A percentile compares a stretch with the other conserved stretches of the same genome.
Conservation (phyloP, 2,888 invertebrate species). For the Ectemnius lituratus region DNA sequence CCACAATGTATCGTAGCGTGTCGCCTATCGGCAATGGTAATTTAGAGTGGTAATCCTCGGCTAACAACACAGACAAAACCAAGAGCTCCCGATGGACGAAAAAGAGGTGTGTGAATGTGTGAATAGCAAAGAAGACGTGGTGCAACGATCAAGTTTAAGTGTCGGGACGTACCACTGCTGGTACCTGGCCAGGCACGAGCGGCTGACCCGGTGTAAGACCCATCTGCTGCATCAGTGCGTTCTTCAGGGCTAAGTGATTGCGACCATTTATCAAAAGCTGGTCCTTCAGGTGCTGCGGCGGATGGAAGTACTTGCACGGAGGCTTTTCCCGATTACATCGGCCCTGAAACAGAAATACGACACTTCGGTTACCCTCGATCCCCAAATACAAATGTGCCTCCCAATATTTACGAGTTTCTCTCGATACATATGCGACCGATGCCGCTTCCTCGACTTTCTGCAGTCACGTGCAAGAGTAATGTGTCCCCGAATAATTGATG, state of each 20-base stretch:
- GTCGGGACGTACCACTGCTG: slow-evolving; percentile 89
- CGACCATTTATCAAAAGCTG: slow-evolving; percentile 99
- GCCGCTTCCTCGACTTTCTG: neutral
- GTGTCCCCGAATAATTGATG: slow-evolving; percentile 2
- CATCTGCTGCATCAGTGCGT: slow-evolving; percentile 98
- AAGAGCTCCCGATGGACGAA: slow-evolving; percentile 59
- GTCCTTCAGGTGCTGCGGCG: slow-evolving; percentile 99
- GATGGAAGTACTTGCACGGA: slow-evolving; percentile 99
- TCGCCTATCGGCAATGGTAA: slow-evolving; percentile 51
- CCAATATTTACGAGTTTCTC: neutral
- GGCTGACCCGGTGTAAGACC: slow-evolving; percentile 94
- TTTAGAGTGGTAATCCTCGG: slow-evolving; percentile 59
- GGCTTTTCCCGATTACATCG: slow-evolving; percentile 99
- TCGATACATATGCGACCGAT: neutral
- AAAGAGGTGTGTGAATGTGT: slow-evolving; percentile 60
- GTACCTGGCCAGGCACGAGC: slow-evolving; percentile 95
- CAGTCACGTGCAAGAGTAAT: neutral
- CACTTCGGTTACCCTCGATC: slow-evolving; percentile 2
- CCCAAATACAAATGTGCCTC: neutral
- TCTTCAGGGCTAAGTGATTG: slow-evolving; percentile 99
- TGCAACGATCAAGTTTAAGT: slow-evolving; percentile 57
- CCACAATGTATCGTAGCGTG: slow-evolving; percentile 47
- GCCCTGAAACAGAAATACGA: slow-evolving; percentile 85
- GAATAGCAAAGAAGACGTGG: slow-evolving; percentile 61
- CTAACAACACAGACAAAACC: slow-evolving; percentile 61